Evolutionary conservation across 2,888 invertebrate genomes (phyloP), one percentile per base, ranked within the genome.

Genomic region (Brassicogethes aeneus): DNA sequence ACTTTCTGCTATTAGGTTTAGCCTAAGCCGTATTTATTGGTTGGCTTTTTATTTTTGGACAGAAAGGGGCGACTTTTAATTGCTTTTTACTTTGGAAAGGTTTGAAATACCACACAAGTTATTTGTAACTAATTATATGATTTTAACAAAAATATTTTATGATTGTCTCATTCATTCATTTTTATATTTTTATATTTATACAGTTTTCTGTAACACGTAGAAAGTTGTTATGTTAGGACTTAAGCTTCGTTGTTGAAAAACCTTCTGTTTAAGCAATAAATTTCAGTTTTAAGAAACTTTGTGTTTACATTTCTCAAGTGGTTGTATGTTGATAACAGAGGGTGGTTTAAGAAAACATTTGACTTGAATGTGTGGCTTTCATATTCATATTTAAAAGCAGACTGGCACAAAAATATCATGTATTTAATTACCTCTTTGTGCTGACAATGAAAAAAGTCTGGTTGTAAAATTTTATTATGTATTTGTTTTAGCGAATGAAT

Each of bases 291-390:
- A 49, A 49, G 45, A 47, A 51, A 51, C 44, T 42, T 43, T 44
- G 29, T 53, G 53, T 53, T 53, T 53, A 51, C 48, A 42, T 51
- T 53, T 51, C 51, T 50, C 53, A 53, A 53, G 53, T 53, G 53
- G 51, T 46, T 48, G 45, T 46, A 46, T 47, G 49, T 44, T 48
- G 52, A 52, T 52, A 51, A 51, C 41, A 39, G 37, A 39, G 43
- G 47, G 36, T 34, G 29, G 43, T 23, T 5, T 10, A 10, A 23
- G 23, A 23, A 23, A 5, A 23, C 23, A 23, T 5, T 23, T 23
- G 23, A 23, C 10, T n/a, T 23, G 5, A 7, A 5, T 23, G 23
- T 23, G 23, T 10, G 10, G 5, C 23, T 7, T 23, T 23, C 23
- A 23, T 23, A 23, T 23, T 5, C 10, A 10, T 5, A 23, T 10